Evolutionary conservation across 2,888 invertebrate species (phyloP).

Genomic region (Drosophila prostipennis): DNA sequence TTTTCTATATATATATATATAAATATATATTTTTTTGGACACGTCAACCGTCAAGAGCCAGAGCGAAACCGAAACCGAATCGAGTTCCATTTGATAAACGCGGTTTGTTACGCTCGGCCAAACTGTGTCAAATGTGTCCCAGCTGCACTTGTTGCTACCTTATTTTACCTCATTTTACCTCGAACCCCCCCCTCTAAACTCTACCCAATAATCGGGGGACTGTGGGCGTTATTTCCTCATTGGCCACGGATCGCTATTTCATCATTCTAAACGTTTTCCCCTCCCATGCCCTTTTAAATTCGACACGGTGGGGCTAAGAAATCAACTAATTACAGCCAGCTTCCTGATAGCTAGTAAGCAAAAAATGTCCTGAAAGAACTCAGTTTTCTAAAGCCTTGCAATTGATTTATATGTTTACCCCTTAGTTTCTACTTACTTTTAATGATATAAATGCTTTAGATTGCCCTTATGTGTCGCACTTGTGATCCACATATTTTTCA

Average conservation of each 20-base stretch:
- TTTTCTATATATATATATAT: neutral
- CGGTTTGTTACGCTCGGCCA: slow-evolving; percentile 74
- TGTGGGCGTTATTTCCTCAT: slow-evolving; percentile 24
- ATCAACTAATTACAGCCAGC: neutral
- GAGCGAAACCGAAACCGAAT: slow-evolving; percentile 42
- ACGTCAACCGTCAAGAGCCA: slow-evolving; percentile 39
- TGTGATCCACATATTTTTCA: slow-evolving; percentile 25
- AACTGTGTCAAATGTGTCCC: slow-evolving; percentile 76
- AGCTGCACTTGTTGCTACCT: slow-evolving; percentile 62
- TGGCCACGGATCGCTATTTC: slow-evolving; percentile 16
- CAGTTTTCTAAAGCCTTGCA: neutral
- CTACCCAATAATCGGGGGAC: neutral
- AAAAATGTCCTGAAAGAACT: no score
- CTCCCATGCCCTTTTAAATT: neutral
- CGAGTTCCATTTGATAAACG: slow-evolving; percentile 62
- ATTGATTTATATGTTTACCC: neutral
- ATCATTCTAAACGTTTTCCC: slow-evolving; percentile 6
- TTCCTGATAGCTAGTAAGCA: slow-evolving; percentile 4
- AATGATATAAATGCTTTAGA: neutral
- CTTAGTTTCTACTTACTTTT: neutral
- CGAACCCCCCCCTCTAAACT: neutral
- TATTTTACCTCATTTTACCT: neutral
- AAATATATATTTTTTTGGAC: slow-evolving; percentile 26
- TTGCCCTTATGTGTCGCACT: neutral
- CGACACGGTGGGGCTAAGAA: neutral